phyloP scores from a whole-genome alignment of 2,113 vertebrate species.

The Zapornia atra region DNA sequence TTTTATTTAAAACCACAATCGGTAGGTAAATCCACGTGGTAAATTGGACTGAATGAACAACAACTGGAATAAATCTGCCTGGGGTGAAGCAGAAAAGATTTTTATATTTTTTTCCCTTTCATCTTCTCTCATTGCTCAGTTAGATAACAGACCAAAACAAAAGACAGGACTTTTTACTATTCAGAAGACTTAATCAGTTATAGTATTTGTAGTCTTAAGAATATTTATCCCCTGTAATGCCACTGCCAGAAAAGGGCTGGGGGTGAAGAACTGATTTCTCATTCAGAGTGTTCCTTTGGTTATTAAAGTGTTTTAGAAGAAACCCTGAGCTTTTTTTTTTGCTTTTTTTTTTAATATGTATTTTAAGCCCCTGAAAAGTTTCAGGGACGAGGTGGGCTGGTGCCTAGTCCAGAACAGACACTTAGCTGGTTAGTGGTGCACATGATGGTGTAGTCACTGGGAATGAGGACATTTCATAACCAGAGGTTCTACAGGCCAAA shows the following conservation, averaged over 20 bases:
- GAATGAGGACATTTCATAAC: not conserved
- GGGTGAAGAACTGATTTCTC: not conserved
- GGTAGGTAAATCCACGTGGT: conserved; percentile 12
- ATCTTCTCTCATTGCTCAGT: not conserved
- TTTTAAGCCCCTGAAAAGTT: not conserved
- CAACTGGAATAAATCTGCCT: conserved; percentile 13
- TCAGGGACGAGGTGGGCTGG: not conserved
- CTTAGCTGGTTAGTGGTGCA: not conserved
- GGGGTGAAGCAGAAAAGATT: not conserved
- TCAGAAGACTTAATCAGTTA: not conserved
- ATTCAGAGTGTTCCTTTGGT: not conserved
- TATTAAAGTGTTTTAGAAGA: not conserved
- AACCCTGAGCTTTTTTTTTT: not conserved
- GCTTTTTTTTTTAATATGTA: not conserved
- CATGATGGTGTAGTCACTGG: not conserved
- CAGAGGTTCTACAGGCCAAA: not conserved
- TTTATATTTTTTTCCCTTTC: not conserved
- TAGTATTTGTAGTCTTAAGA: not conserved
- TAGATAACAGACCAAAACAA: not conserved
- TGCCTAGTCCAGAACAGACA: not conserved
- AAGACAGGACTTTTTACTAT: not conserved
- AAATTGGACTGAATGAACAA: conserved; percentile 11
- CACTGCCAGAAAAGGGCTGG: not conserved
- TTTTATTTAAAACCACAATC: conserved; percentile 27
- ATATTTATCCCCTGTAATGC: not conserved